A percentile compares a stretch with the other conserved stretches of the same genome.
These are phyloP conservation scores for Luidia sarsii DNA, from an alignment of 53 echinoderm and acorn worm species.

Conservation along the genomic window DNA sequence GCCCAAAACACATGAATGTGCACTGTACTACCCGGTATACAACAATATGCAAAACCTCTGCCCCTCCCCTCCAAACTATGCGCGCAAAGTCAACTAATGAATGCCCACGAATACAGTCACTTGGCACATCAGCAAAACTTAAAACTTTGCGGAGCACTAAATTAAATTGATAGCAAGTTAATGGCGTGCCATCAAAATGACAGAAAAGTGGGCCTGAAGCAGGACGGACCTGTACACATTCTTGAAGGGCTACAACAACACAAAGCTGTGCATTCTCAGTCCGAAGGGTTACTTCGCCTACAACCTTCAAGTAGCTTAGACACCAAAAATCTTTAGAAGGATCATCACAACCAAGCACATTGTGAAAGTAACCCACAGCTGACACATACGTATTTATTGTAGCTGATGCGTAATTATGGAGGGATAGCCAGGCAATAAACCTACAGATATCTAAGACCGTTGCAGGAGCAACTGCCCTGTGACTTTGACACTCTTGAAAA, in stretches of 20 bases:
- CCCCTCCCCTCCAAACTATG: too few species aligned
- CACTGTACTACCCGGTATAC: too few species aligned
- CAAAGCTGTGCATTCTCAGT: too few species aligned
- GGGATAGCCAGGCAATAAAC: constrained; percentile 5
- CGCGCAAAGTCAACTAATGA: not conserved
- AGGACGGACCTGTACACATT: too few species aligned
- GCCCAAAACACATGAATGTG: too few species aligned
- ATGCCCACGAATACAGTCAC: too few species aligned
- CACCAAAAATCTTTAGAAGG: not conserved
- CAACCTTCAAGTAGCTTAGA: constrained; percentile 10
- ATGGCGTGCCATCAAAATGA: not conserved
- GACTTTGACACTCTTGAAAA: not conserved
- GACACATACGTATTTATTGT: not conserved
- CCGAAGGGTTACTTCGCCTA: not conserved
- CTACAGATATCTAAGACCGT: not conserved
- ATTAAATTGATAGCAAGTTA: constrained; percentile 7
- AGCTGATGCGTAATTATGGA: constrained; percentile 3
- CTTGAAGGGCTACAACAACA: too few species aligned
- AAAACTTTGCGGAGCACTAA: not conserved
- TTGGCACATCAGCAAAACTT: not conserved
- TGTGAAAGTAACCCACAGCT: not conserved
- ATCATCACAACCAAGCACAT: not conserved
- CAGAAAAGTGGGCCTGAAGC: not conserved
- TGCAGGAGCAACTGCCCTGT: not conserved
- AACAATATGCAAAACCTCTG: too few species aligned